These are phyloP conservation scores for Chitala chitala DNA, from an alignment of 2,113 vertebrate species.

Conservation along the genomic window DNA sequence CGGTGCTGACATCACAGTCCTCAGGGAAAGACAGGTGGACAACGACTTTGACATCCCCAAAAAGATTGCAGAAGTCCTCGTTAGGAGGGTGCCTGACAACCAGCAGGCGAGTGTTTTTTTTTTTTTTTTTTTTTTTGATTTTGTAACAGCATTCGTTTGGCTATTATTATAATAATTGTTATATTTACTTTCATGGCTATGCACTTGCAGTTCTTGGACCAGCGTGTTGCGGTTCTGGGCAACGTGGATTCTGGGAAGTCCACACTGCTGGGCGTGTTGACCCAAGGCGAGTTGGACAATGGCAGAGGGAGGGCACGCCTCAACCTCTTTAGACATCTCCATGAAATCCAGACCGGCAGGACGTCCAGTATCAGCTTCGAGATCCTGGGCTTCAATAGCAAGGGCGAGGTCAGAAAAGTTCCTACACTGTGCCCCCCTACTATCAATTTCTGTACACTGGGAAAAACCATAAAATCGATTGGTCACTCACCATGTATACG, in stretches of 20 bases:
- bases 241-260: constrained; percentile 98
- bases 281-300: constrained; percentile 95
- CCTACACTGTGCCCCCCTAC: neutral
- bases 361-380: constrained; percentile 99
- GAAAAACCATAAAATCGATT: too few relatives aligned
- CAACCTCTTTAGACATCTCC: constrained; percentile 95
- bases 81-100: constrained; percentile 95
- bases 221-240: constrained; percentile 91
- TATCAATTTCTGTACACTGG: neutral
- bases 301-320: constrained; percentile 89
- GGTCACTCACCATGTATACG: too few relatives aligned
- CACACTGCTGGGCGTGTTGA: constrained; percentile 89
- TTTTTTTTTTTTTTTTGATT: neutral
- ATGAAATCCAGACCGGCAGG: constrained; percentile 95
- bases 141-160: too few relatives aligned
- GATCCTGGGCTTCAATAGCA: constrained; percentile 95
- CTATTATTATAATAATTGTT: neutral
- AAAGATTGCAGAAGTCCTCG: constrained; percentile 89
- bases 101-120: constrained; percentile 54
- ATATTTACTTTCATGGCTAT: neutral
- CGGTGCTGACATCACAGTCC: constrained; percentile 88
- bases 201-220: constrained; percentile 80
- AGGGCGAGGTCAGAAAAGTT: constrained; percentile 85
- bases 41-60: constrained; percentile 77
- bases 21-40: constrained; percentile 86